Percentiles rank a stretch among this genome's conserved stretches.
Evolutionary conservation across 2,113 vertebrate species (phyloP).

Genomic region (Donacobius atricapilla): DNA sequence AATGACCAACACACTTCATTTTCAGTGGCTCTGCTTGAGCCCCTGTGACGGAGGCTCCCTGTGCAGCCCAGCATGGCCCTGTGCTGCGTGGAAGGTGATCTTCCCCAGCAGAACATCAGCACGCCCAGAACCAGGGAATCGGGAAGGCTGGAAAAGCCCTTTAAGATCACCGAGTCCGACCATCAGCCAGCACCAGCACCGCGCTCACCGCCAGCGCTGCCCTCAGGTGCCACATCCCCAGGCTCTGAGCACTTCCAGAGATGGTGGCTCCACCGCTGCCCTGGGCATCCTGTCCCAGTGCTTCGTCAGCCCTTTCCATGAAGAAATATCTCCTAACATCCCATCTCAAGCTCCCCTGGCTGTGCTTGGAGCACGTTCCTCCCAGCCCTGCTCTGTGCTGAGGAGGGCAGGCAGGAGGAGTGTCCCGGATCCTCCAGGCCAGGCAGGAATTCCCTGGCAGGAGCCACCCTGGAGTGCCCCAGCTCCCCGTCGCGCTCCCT

Average conservation of each 20-base stretch:
- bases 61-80: accelerated
- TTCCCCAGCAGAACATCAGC: background rate
- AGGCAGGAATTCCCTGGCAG: background rate
- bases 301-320: background rate
- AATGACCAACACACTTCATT: accelerated
- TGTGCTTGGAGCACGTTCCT: accelerated
- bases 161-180: accelerated
- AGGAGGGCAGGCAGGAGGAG: background rate
- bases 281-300: background rate
- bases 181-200: background rate
- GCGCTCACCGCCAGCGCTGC: background rate
- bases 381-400: accelerated
- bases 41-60: accelerated
- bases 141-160: background rate
- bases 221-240: accelerated
- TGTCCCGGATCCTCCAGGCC: accelerated
- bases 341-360: background rate
- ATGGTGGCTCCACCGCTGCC: background rate
- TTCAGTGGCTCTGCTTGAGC: background rate
- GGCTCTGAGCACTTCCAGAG: accelerated
- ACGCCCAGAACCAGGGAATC: accelerated
- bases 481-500: too few species aligned
- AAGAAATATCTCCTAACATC: accelerated
- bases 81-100: background rate
- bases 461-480: background rate